Evolutionary conservation across 2,888 invertebrate genomes (phyloP).

Genomic region (Apamea crenata): DNA sequence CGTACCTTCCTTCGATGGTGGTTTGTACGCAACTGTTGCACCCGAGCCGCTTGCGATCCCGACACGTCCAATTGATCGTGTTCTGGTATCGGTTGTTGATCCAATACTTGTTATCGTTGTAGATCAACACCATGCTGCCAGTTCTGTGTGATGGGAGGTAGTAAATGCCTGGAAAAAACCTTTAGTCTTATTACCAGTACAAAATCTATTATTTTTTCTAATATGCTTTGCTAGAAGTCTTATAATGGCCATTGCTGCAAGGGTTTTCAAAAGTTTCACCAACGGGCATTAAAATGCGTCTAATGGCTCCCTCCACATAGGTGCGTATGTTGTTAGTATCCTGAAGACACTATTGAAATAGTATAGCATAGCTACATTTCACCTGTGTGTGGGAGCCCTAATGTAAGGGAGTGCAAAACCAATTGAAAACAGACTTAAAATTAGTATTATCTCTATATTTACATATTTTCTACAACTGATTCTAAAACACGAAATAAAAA

Average conservation of each 20-base stretch:
- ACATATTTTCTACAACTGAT: conserved; percentile 46
- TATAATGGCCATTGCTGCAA: conserved; percentile 1
- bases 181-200: conserved; percentile 67
- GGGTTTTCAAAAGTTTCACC: not conserved
- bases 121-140: conserved; percentile 88
- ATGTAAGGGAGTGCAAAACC: not conserved
- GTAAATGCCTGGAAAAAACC: conserved; percentile 83
- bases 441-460: conserved; percentile 46
- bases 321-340: not conserved
- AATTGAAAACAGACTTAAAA: conserved; percentile 37
- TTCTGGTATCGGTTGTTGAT: conserved; percentile 88
- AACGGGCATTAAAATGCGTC: conserved; percentile 17
- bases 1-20: conserved; percentile 84
- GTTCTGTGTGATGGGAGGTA: conserved; percentile 88
- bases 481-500: conserved; percentile 51
- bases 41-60: conserved; percentile 85
- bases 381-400: conserved; percentile 4
- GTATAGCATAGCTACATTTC: not conserved
- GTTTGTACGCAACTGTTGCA: conserved; percentile 88
- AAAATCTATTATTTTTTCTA: not conserved
- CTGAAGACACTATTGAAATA: not conserved
- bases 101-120: conserved; percentile 88
- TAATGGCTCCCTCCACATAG: conserved; percentile 6
- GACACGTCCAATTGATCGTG: conserved; percentile 88
- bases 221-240: not conserved